phyloP scores from a whole-genome alignment of 2,888 invertebrate genomes.

The Lycophotia porphyrea region DNA sequence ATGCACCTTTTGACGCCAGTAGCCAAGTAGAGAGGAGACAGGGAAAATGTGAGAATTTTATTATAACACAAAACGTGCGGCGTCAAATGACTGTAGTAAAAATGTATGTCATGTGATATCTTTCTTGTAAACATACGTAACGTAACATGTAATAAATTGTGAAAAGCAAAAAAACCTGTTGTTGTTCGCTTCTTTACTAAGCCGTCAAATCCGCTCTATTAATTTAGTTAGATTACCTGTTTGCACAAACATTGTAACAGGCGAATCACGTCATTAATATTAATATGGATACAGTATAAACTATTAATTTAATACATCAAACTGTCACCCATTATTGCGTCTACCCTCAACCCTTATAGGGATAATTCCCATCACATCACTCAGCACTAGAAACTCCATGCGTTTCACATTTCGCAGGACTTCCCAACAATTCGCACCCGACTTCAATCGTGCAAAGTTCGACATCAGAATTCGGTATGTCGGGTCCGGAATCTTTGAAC shows the following conservation, averaged over 20 bases:
- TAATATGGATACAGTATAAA: slow-evolving; percentile 38
- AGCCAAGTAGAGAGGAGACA: slow-evolving; percentile 35
- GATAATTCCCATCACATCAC: slow-evolving; percentile 50
- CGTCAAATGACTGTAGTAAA: slow-evolving; percentile 28
- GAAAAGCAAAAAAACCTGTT: background rate
- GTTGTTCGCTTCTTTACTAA: background rate
- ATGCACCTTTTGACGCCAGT: slow-evolving; percentile 71
- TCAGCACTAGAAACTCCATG: slow-evolving; percentile 59
- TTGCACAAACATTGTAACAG: slow-evolving; percentile 9
- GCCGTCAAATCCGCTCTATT: background rate
- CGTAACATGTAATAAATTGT: background rate
- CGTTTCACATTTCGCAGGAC: slow-evolving; percentile 54
- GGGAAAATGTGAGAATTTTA: slow-evolving; percentile 60
- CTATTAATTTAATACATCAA: slow-evolving; percentile 61
- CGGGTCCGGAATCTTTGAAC: slow-evolving; percentile 57
- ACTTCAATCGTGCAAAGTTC: slow-evolving; percentile 61
- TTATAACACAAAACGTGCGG: slow-evolving; percentile 36
- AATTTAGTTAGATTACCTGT: background rate
- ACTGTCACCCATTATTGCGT: slow-evolving; percentile 45
- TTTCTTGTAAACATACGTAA: background rate
- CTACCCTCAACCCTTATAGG: slow-evolving; percentile 42
- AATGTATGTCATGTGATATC: slow-evolving; percentile 17
- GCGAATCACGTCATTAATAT: slow-evolving; percentile 39
- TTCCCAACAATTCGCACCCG: slow-evolving; percentile 64
- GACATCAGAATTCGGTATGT: slow-evolving; percentile 65